Evolutionary conservation across 2,888 invertebrate species (phyloP).

Genomic region (Cephonodes hylas): DNA sequence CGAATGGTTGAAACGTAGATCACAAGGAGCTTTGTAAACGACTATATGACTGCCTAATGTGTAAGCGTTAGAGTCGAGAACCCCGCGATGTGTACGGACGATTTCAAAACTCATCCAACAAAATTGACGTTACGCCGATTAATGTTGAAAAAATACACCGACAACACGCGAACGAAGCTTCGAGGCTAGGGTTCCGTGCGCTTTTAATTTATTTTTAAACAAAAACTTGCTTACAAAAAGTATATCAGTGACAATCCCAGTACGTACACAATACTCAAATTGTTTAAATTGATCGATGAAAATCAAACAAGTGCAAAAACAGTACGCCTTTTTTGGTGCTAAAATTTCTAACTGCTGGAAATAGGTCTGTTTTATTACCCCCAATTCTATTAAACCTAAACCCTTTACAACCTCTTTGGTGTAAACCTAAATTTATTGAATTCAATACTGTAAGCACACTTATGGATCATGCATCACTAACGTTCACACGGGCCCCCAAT

Average conservation of each 20-base stretch:
- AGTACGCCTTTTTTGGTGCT: too few species aligned
- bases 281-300: too few species aligned
- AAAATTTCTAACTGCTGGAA: too few species aligned
- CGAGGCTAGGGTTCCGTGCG: slow-evolving; percentile 25
- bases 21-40: slow-evolving; percentile 7
- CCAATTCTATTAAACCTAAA: too few species aligned
- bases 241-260: not conserved
- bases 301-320: too few species aligned
- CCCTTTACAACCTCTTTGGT: not conserved
- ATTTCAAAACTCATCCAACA: slow-evolving; percentile 66
- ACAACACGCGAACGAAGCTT: not conserved
- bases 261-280: too few species aligned
- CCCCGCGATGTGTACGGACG: slow-evolving; percentile 19
- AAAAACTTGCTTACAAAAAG: not conserved
- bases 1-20: slow-evolving; percentile 22
- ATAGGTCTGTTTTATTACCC: too few species aligned
- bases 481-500: slow-evolving; percentile 23
- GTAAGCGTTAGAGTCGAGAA: slow-evolving; percentile 1
- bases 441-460: not conserved
- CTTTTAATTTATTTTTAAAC: not conserved
- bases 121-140: slow-evolving; percentile 59
- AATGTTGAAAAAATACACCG: slow-evolving; percentile 30
- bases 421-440: not conserved
- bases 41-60: not conserved
- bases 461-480: not conserved